These are phyloP conservation scores for Enteromius mattozi DNA, from an alignment of 2,797 vertebrate genomes.

Conservation along the genomic window DNA sequence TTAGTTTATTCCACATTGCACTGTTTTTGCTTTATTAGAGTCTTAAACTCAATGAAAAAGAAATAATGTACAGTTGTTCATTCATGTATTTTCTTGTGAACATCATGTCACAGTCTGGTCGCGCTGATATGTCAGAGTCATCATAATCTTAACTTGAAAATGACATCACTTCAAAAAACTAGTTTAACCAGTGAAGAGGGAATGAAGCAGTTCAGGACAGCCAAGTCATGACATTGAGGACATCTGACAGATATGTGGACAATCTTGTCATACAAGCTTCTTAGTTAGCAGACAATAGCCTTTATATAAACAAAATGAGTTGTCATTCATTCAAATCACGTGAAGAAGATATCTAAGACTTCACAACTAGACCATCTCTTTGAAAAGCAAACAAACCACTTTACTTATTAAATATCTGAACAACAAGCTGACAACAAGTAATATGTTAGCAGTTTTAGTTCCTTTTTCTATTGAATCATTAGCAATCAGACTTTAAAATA, in stretches of 20 bases:
- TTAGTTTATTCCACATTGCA: neutral
- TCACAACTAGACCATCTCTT: neutral
- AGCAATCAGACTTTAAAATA: neutral
- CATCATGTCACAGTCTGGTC: conserved; percentile 5
- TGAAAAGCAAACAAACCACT: neutral
- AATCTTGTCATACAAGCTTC: conserved; percentile 24
- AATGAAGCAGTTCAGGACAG: conserved; percentile 33
- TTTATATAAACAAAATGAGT: conserved; percentile 20
- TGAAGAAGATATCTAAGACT: conserved; percentile 1
- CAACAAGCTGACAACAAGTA: neutral
- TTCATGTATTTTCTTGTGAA: conserved; percentile 4
- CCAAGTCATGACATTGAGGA: conserved; percentile 30
- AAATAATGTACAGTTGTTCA: neutral
- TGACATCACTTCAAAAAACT: conserved; percentile 36
- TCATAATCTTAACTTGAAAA: conserved; percentile 28
- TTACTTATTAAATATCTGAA: conserved; percentile 5
- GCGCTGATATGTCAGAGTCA: conserved; percentile 6
- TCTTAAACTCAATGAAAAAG: neutral
- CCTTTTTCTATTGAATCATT: neutral
- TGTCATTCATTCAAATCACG: neutral
- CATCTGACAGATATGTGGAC: conserved; percentile 23
- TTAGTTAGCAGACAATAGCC: conserved; percentile 31
- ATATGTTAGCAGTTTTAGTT: conserved; percentile 11
- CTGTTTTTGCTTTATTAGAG: neutral
- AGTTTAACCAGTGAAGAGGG: conserved; percentile 6